Base-by-base conservation (phyloP, 2,113 vertebrate species). In the Sylvietta virens region DNA sequence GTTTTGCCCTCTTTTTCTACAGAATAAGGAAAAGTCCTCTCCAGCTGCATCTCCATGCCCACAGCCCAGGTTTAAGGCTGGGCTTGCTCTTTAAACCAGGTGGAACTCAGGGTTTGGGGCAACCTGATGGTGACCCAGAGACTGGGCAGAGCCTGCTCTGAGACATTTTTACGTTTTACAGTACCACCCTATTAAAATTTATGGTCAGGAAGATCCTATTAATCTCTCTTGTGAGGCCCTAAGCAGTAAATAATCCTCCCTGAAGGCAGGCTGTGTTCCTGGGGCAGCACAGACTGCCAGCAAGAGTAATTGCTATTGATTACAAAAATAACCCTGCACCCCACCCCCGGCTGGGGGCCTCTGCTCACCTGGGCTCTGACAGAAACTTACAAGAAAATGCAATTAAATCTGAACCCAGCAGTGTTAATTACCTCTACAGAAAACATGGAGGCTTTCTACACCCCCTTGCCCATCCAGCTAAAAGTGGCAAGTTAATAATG, bases 201-300 rank as follows among this genome's bases (percentile, higher is more conserved):
- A 47, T 47, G 45, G 45, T 21, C 21, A 22, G 45, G 45, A 47
- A 47, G 20, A 47, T 22, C 17, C 45, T 20, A 9, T 20, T 8
- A 45, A 45, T 8, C 19, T 45, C 15, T 8, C 19, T 45, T 20
- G 8, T 45, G 44, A 45, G 9, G 20, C 44, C 18, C 19, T 20
- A 20, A 45, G 6, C 21, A 47, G 20, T 48, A 48, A 48, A 47
- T 13, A 48, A 48, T 14, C 47, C 47, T 14, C 47, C 47, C 47
- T 24, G 47, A 61, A 65, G 22, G 11, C 69, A 6, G 0, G 0
- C n/a, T 65, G 11, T 16, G n/a, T 14, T 12, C 12, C 0, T 3
- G 13, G 9, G 31, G 17, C 33, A 24, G 33, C 28, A 11, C n/a
- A 2, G 11, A 8, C 35, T 1, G 22, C 2, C 54, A 28, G 51